Evolutionary conservation across 2,888 invertebrate species (phyloP).

Genomic region (Rosalia funebris): DNA sequence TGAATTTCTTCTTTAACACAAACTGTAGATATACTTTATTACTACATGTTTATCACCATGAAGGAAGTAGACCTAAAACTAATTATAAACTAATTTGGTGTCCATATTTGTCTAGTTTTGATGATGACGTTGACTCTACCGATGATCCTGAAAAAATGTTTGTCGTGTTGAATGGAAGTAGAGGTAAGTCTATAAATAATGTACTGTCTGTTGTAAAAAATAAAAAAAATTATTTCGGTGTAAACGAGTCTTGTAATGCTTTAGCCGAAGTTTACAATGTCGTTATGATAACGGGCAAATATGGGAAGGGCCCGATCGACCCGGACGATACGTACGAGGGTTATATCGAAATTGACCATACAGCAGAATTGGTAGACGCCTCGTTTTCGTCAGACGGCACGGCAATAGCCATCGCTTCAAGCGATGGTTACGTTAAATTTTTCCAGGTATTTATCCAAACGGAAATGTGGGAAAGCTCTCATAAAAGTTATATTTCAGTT

Average conservation of each 20-base stretch:
- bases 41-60: constrained; percentile 70
- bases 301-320: constrained; percentile 62
- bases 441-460: constrained; percentile 81
- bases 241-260: constrained; percentile 19
- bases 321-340: constrained; percentile 63
- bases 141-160: constrained; percentile 81
- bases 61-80: constrained; percentile 50
- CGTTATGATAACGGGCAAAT: constrained; percentile 62
- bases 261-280: constrained; percentile 70
- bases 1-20: constrained; percentile 39
- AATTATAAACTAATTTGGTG: constrained; percentile 84
- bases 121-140: constrained; percentile 70
- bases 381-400: constrained; percentile 95
- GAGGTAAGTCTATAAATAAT: constrained; percentile 64
- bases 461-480: background rate
- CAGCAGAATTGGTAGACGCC: constrained; percentile 80
- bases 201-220: background rate
- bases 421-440: constrained; percentile 91
- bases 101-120: constrained; percentile 84
- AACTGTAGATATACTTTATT: constrained; percentile 67
- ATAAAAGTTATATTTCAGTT: constrained; percentile 75
- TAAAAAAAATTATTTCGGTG: constrained; percentile 4
- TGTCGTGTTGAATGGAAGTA: constrained; percentile 81
- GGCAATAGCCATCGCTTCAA: constrained; percentile 89
- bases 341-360: constrained; percentile 70